Conservation (phyloP, 30 jellyfish, hydroid and myxozoan genomes). For the Aurelia sp. region DNA sequence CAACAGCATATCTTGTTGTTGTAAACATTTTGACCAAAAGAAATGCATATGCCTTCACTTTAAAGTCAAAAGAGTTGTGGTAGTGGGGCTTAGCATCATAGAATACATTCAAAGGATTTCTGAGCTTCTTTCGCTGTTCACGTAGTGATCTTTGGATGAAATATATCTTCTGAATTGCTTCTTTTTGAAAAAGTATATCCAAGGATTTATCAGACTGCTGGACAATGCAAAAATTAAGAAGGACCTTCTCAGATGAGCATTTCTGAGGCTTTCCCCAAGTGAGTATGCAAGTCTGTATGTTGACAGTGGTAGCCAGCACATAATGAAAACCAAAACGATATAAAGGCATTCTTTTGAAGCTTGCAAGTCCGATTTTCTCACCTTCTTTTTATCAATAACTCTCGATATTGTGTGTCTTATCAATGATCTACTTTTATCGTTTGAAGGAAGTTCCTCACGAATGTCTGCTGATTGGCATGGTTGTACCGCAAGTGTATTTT, state of each 20-base stretch:
- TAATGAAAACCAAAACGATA: conserved; percentile 40
- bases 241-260: neutral
- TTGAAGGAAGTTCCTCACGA: neutral
- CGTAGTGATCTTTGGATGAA: no score
- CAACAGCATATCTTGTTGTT: no score
- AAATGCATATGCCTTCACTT: no score
- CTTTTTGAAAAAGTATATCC: conserved; percentile 50
- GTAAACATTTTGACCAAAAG: no score
- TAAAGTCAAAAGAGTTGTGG: no score
- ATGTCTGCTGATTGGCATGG: no score
- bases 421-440: neutral
- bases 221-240: conserved; percentile 30
- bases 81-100: no score
- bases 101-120: no score
- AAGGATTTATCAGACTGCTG: conserved; percentile 61
- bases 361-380: conserved; percentile 17
- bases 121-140: no score
- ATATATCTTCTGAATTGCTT: conserved; percentile 28
- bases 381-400: neutral
- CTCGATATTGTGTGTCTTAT: neutral
- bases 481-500: neutral
- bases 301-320: conserved; percentile 46
- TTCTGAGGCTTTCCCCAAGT: neutral
- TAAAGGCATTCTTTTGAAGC: conserved; percentile 50
- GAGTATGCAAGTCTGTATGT: conserved; percentile 31